Evolutionary conservation across 23 tunicate genomes (phyloP), one percentile per base, ranked within the genome.

Genomic region (Halocynthia aurantium): DNA sequence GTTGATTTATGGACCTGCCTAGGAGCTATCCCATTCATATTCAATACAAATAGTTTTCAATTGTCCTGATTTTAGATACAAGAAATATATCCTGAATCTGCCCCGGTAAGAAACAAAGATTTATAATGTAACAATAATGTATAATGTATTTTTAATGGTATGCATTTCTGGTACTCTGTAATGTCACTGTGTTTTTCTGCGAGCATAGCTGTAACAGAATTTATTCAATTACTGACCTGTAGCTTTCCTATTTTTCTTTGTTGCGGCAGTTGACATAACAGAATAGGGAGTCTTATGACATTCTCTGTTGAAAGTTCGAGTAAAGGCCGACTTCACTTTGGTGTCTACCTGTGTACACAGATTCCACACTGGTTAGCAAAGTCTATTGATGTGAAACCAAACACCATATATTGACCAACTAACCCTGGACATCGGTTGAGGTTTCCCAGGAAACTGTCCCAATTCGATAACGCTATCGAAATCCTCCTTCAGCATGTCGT

Each of bases 271-370:
- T 7, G 95, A 88, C 56, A 71, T 70, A 5, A 90, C 83, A 19
- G 96, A 85, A 84, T 84, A 90, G 0, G 96, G 96, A 6, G 84
- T 84, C 56, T 80, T 61, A 75, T 84, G 93, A 66, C 82, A 67
- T 52, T 83, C 85, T 76, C 87, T 93, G 76, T 93, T 93, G 53
- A 75, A 93, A 8, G 84, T 75, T 58, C 98, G 73, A 18, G 98
- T 93, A 61, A 93, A 86, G 0, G 98, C 88, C 0, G 93, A 61
- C 55, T 93, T 93, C 53, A 93, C 98, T 83, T 93, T 93, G 44
- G 98, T 75, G 49, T 93, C 98, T 19, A 93, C 93, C 88, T 86
- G 15, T 10, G 19, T 40, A 22, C 64, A 67, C 31, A 40, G 72
- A 15, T 67, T 20, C 5, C 18, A 60, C n/a, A 60, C 2, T 2